Percentiles rank a stretch among this genome's conserved stretches.
Conservation (phyloP, 2,797 vertebrate genomes). For the Onychomys leucogaster region DNA sequence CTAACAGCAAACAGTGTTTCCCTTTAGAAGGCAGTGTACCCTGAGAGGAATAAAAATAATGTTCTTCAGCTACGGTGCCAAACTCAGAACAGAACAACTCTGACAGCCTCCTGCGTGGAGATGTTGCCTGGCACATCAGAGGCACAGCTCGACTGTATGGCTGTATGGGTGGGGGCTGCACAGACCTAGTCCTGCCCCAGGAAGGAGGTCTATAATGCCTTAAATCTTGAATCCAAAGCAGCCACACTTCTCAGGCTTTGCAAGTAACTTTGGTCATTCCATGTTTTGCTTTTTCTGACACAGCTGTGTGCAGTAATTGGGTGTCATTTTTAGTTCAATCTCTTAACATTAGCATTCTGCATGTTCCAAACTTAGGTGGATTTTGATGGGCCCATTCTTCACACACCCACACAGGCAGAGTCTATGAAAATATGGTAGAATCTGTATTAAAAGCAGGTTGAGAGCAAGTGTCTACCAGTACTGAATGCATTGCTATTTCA, state of each 20-base stretch:
- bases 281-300: not conserved
- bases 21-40: conserved; percentile 30
- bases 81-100: not conserved
- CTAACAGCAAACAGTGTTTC: not conserved
- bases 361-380: not conserved
- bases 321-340: not conserved
- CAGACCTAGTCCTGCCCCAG: rapidly evolving
- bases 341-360: not conserved
- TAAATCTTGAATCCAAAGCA: not conserved
- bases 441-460: not conserved
- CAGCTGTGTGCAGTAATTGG: not conserved
- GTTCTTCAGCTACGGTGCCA: conserved; percentile 17
- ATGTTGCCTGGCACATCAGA: not conserved
- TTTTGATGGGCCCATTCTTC: not conserved
- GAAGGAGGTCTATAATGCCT: not conserved
- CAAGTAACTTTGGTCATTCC: not conserved
- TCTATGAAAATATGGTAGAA: not conserved
- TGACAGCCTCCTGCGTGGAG: not conserved
- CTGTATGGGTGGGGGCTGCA: rapidly evolving
- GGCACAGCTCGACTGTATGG: not conserved
- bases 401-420: not conserved
- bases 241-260: not conserved
- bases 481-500: not conserved
- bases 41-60: conserved; percentile 36
- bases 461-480: not conserved